Conservation (phyloP, 2,113 vertebrate species). For the Butorides virescens region DNA sequence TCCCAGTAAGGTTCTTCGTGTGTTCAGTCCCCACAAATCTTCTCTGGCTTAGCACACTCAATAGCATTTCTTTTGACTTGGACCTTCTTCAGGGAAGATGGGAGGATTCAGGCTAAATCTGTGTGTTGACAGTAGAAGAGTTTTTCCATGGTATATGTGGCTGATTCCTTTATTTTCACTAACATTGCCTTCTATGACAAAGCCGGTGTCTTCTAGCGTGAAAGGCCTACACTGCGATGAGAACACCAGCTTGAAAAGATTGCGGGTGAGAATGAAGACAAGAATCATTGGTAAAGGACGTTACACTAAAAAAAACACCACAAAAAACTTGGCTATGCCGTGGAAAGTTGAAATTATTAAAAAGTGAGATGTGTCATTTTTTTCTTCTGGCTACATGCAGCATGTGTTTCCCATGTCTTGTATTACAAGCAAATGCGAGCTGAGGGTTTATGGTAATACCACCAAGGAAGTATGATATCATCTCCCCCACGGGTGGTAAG, state of each 20-base stretch:
- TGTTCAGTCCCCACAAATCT: background rate
- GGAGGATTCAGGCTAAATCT: background rate
- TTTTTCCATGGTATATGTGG: background rate
- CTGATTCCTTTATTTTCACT: background rate
- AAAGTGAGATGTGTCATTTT: constrained; percentile 33
- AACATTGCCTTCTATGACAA: background rate
- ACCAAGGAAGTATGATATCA: constrained; percentile 63
- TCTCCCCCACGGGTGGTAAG: constrained; percentile 48
- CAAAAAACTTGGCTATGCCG: background rate
- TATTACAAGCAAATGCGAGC: constrained; percentile 49
- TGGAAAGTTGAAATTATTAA: constrained; percentile 31
- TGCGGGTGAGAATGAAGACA: background rate
- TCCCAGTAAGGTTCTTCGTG: background rate
- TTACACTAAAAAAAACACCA: background rate
- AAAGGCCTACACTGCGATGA: background rate
- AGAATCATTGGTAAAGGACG: background rate
- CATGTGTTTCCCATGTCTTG: constrained; percentile 41
- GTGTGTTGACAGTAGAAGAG: background rate
- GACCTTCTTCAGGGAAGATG: background rate
- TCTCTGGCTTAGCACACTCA: background rate
- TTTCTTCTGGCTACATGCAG: constrained; percentile 20
- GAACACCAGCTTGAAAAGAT: background rate
- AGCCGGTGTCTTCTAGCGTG: background rate
- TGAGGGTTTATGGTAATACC: constrained; percentile 46
- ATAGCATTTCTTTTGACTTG: background rate